These are phyloP conservation scores for Macquaria australasica DNA, from an alignment of 2,113 vertebrate species.

Conservation along the genomic window DNA sequence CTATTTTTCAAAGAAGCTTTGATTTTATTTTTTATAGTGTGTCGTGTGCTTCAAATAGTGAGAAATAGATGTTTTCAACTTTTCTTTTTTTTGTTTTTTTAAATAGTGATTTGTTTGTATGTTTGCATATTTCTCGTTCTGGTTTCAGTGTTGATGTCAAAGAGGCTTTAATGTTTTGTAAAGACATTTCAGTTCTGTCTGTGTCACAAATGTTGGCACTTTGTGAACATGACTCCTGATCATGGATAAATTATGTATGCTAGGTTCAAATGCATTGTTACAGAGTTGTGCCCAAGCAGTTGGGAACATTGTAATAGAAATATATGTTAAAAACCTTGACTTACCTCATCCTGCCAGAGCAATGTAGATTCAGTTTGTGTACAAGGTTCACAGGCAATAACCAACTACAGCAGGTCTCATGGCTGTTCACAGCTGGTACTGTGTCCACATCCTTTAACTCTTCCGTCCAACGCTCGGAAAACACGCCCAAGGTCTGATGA, in stretches of 20 bases:
- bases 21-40: conserved; percentile 81
- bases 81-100: conserved; percentile 20
- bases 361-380: conserved; percentile 69
- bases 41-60: conserved; percentile 60
- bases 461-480: conserved; percentile 72
- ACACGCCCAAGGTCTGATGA: conserved; percentile 68
- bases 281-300: conserved; percentile 50
- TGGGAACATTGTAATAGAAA: conserved; percentile 50
- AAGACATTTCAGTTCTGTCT: conserved; percentile 53
- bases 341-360: conserved; percentile 76
- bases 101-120: conserved; percentile 50
- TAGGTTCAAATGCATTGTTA: conserved; percentile 64
- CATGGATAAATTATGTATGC: conserved; percentile 27
- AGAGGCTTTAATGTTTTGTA: conserved; percentile 60
- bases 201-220: conserved; percentile 60
- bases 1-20: conserved; percentile 74
- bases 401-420: conserved; percentile 46
- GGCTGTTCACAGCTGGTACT: conserved; percentile 82
- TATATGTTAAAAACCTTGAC: conserved; percentile 68
- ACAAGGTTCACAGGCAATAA: conserved; percentile 58
- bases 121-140: conserved; percentile 52
- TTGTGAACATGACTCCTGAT: conserved; percentile 46
- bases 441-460: conserved; percentile 71
- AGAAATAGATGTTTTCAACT: conserved; percentile 43
- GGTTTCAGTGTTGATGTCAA: conserved; percentile 63